phyloP scores from a whole-genome alignment of 2,797 vertebrate species.

The Schizopygopsis malacanthus region DNA sequence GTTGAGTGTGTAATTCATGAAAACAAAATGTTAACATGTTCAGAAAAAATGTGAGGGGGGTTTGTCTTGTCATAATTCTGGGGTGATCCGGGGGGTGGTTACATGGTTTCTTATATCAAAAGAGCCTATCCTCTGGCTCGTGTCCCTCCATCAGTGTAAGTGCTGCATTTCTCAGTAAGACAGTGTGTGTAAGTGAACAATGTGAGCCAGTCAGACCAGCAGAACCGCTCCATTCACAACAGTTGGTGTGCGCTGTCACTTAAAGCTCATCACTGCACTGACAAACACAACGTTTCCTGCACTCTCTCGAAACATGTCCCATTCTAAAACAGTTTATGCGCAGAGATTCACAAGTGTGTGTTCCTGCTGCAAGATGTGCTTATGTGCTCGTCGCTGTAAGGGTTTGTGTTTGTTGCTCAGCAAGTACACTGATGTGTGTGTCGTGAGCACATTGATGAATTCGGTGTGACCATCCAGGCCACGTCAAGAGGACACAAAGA shows the following conservation, averaged over 20 bases:
- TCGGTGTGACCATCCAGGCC: constrained; percentile 1
- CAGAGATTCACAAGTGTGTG: not conserved
- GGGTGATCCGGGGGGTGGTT: too few relatives aligned
- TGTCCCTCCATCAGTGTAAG: too few relatives aligned
- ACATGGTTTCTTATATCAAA: too few relatives aligned
- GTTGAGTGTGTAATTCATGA: too few relatives aligned
- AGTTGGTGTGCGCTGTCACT: not conserved
- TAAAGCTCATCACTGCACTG: not conserved
- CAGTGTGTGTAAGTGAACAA: constrained; percentile 35
- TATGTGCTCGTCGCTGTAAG: not conserved
- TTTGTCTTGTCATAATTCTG: too few relatives aligned
- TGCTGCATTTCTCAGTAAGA: constrained; percentile 15
- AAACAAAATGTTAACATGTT: too few relatives aligned
- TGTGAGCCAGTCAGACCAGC: constrained; percentile 33
- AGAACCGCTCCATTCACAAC: constrained; percentile 16
- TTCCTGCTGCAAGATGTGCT: not conserved
- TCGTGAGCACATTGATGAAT: not conserved
- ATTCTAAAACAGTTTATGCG: not conserved
- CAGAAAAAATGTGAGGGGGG: too few relatives aligned
- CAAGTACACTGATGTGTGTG: not conserved
- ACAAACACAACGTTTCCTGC: not conserved
- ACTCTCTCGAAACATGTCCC: not conserved
- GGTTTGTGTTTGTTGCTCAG: not conserved
- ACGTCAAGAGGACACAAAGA: constrained; percentile 68
- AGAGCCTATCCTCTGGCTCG: too few relatives aligned